Base-by-base conservation (phyloP, 1,140 invertebrate species). In the Magallana gigas region DNA sequence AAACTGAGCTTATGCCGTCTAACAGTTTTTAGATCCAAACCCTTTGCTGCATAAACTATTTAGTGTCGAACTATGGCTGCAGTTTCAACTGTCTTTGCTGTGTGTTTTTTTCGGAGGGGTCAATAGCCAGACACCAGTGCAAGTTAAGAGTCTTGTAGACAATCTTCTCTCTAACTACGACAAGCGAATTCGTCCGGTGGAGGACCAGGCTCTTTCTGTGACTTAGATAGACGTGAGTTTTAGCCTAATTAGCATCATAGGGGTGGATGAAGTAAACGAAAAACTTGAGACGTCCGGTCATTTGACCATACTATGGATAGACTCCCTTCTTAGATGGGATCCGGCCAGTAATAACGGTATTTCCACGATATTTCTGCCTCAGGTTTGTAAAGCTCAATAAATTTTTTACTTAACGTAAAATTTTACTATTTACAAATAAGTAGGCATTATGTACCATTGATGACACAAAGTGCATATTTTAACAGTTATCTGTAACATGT, bases 271-370 rank as follows among this genome's bases (percentile, higher is more conserved):
- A 82, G 68, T 88, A 2, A 81, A 76, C 1, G 88, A 86, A 23
- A 89, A 85, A 48, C 64, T 90, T 0, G 76, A 86, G 18, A 57
- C 88, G 16, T 84, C 85, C 29, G 88, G 82, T 56, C 83, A 85
- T 12, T 9, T 90, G 3, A 57, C 29, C 3, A 57, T 89, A 14
- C 12, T 14, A 11, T 90, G 90, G 90, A 12, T 29, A 6, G 90
- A 90, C 8, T 76, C 80, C 18, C 59, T 64, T 58, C 59, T 90
- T 16, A 85, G 4, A 11, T 90, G 90, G 90, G 85, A 88, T 68
- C 81, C 86, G 7, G 59, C 64, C 14, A 64, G 18, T n/a, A 89
- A 90, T 57, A 84, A 84, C 23, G 83, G 76, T 3, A 81, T 80
- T 5, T 18, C 68, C 18, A 76, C 11, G 36, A 76, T 76, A 76